A percentile compares a stretch with the other conserved stretches of the same genome.
Evolutionary conservation across 53 echinoderm and acorn worm species (phyloP).

Genomic region (Mesocentrotus franciscanus): DNA sequence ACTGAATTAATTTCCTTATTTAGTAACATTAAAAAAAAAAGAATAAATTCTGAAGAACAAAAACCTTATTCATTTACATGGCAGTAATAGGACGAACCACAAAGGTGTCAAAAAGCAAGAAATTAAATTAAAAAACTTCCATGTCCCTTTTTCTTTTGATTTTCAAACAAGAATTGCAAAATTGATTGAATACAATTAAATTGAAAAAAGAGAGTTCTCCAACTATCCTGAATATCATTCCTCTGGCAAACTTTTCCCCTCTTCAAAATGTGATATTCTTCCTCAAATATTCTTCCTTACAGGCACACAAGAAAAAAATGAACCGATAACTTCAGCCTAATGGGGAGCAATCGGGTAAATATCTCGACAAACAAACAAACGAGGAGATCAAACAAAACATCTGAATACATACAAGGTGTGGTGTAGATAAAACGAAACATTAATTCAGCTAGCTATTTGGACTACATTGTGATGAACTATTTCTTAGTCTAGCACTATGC

Average conservation of each 20-base stretch:
- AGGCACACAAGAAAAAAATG: background rate
- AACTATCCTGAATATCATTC: background rate
- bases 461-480: background rate
- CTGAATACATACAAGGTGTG: slow-evolving; percentile 46
- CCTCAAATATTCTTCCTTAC: background rate
- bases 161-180: background rate
- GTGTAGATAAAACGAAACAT: background rate
- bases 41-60: too few species aligned
- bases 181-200: slow-evolving; percentile 7
- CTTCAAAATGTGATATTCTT: background rate
- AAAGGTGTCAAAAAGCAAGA: background rate
- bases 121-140: background rate
- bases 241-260: background rate
- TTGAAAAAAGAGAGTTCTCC: background rate
- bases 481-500: background rate
- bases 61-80: background rate
- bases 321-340: slow-evolving; percentile 1
- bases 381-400: slow-evolving; percentile 29
- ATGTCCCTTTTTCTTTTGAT: background rate
- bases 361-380: background rate
- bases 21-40: too few species aligned
- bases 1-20: background rate
- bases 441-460: background rate
- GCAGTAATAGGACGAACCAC: background rate
- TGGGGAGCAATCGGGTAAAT: background rate